Conservation (phyloP, 2,113 vertebrate species). For the Brachypodius melanocephalos region DNA sequence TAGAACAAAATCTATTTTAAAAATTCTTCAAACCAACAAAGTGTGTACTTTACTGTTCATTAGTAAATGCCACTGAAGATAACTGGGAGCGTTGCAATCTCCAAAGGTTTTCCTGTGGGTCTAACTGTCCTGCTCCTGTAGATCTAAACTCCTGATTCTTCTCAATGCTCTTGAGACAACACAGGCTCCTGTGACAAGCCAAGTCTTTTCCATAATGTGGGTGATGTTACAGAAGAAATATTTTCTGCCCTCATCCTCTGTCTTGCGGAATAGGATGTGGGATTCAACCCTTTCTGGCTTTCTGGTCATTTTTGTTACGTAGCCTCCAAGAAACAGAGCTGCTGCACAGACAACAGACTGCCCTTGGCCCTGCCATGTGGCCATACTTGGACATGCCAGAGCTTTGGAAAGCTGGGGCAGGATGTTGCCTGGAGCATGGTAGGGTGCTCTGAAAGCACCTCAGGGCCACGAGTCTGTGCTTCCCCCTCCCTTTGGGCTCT, state of each 20-base stretch:
- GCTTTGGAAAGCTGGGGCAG: background rate
- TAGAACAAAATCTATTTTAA: background rate
- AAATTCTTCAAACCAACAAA: background rate
- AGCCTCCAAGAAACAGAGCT: background rate
- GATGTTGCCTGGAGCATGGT: background rate
- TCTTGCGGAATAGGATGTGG: background rate
- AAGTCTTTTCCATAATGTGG: background rate
- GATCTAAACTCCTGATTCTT: background rate
- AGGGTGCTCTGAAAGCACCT: background rate
- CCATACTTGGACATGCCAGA: background rate
- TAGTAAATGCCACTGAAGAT: background rate
- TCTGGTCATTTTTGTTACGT: background rate
- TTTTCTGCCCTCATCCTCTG: background rate
- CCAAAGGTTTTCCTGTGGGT: background rate
- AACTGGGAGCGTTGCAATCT: background rate
- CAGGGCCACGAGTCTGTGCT: background rate
- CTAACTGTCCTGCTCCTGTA: background rate
- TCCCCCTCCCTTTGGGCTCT: background rate
- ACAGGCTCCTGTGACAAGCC: background rate
- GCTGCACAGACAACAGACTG: background rate
- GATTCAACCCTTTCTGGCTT: background rate
- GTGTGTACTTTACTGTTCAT: background rate
- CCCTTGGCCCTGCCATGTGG: background rate
- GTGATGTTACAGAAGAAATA: background rate
- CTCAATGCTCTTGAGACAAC: fast-evolving